Base-by-base conservation (phyloP, 2,888 invertebrate species). In the Seladonia tumulorum region DNA sequence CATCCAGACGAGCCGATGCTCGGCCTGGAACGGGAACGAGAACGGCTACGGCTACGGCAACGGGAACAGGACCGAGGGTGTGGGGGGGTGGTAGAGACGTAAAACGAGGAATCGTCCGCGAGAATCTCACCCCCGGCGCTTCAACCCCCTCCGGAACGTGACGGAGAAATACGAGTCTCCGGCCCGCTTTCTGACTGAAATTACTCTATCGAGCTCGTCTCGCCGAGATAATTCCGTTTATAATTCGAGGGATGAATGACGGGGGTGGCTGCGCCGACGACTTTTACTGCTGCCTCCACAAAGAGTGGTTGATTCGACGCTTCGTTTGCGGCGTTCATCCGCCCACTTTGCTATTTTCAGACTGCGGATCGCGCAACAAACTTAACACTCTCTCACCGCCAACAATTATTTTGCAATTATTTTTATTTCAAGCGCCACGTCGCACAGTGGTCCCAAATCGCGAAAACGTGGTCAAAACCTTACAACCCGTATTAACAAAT, bases 21-120 rank as follows among this genome's bases (percentile, higher is more conserved):
- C 76, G 25, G 76, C 35, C 66, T 35, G 66, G 66, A 35, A 66
- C 29, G 29, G 66, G 63, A 29, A 57, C 57, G 22, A 47, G 39
- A 49, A 63, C 60, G 60, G 16, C 16, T 14, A 63, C 60, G 53
- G 60, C 35, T n/a, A 63, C 29, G 60, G 25, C 25, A 2, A 60
- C 25, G 53, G 25, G 25, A 25, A 60, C n/a, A 16, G 66, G 66
- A 18, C 29, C 66, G 29, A 47, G 42, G 10, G 76, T 39, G 22
- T 39, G 22, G 0, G 53, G 57, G 49, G 75, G 63, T 42, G 63
- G 74, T 14, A 45, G 25, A 18, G 72, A 78, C 82, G 86, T 83
- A 83, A 88, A 85, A 80, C 90, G 81, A 29, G 81, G 85, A 87
- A 83, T 89, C 82, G 90, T 89, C 89, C 87, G 85, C 83, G 83